These are phyloP conservation scores for Netta rufina DNA, from an alignment of 2,797 vertebrate genomes.

Conservation along the genomic window DNA sequence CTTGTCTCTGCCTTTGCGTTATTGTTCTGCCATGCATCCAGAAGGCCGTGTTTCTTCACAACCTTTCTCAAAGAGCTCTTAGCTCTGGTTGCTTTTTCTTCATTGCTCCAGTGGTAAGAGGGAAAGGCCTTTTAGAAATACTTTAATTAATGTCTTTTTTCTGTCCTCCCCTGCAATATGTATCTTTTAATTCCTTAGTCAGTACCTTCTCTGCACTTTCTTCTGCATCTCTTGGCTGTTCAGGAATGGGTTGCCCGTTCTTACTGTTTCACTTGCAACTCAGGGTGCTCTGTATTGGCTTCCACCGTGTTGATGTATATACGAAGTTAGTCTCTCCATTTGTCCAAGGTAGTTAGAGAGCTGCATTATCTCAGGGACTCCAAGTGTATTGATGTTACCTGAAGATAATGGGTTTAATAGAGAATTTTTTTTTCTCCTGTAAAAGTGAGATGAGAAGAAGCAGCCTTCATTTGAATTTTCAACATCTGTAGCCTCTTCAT, in stretches of 20 bases:
- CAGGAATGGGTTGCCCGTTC: neutral
- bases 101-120: neutral
- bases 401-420: neutral
- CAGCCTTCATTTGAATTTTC: neutral
- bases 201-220: neutral
- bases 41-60: neutral
- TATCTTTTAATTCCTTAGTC: neutral
- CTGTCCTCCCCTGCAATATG: neutral
- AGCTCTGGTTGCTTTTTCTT: neutral
- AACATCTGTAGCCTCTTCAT: neutral
- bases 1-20: neutral
- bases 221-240: neutral
- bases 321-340: neutral
- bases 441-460: neutral
- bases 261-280: neutral
- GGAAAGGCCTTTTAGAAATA: neutral
- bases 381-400: neutral
- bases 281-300: conserved; percentile 33
- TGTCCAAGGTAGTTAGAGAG: neutral
- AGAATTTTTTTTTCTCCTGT: neutral
- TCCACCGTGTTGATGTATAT: neutral
- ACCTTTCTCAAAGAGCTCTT: neutral
- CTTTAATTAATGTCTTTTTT: neutral
- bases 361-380: conserved; percentile 56
- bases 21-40: neutral